Conservation (phyloP, 2,113 vertebrate species). For the Parus major region DNA sequence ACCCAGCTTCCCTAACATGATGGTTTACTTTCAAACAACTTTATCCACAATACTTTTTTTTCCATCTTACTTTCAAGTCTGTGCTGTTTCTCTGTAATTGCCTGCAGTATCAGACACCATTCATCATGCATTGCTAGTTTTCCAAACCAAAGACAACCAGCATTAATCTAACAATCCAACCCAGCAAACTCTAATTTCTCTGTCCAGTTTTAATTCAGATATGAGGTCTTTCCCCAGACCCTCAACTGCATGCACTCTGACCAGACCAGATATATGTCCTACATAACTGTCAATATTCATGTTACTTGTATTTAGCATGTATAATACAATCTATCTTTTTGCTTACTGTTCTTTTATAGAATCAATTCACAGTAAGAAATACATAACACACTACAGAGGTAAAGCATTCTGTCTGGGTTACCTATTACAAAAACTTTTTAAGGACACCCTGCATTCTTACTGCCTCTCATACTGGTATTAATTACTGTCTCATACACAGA, state of each 20-base stretch:
- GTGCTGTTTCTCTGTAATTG: not conserved
- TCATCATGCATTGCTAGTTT: not conserved
- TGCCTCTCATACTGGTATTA: not conserved
- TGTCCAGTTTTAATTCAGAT: not conserved
- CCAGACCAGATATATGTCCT: not conserved
- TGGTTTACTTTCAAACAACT: not conserved
- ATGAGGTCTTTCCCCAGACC: not conserved
- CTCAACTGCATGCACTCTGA: not conserved
- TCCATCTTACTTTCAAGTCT: not conserved
- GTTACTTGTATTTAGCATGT: not conserved
- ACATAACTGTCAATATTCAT: not conserved
- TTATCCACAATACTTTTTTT: not conserved
- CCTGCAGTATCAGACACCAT: not conserved
- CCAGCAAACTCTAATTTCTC: not conserved
- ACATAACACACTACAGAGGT: rapidly evolving
- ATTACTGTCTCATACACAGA: not conserved
- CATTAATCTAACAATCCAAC: not conserved
- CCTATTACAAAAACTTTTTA: not conserved
- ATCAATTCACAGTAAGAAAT: not conserved
- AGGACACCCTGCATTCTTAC: not conserved
- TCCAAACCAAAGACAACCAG: not conserved
- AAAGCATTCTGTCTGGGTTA: not conserved
- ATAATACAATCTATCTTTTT: not conserved
- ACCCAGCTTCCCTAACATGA: not conserved
- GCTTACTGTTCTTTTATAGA: not conserved